Evolutionary conservation across 2,113 vertebrate genomes (phyloP).

Genomic region (Petromus typicus): DNA sequence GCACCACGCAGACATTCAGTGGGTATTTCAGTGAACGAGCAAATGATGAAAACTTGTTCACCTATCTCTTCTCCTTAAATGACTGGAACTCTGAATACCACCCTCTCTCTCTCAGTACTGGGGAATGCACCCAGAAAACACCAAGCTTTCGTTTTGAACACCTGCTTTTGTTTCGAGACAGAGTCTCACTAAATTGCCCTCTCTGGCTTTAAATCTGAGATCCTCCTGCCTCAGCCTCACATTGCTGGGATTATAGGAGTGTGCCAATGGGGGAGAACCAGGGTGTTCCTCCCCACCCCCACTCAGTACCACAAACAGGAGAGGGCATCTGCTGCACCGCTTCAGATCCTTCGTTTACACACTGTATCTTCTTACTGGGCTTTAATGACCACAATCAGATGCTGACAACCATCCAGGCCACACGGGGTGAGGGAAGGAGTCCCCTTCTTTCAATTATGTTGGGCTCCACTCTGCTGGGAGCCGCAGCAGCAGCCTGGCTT

Average conservation of each 20-base stretch:
- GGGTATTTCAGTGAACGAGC: not conserved
- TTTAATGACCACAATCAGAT: not conserved
- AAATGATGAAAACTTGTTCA: not conserved
- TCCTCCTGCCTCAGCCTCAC: not conserved
- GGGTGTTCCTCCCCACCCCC: not conserved
- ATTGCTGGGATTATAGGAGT: not conserved
- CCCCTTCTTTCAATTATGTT: not conserved
- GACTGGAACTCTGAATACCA: not conserved
- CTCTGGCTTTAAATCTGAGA: not conserved
- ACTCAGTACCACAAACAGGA: rapidly evolving
- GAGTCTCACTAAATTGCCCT: not conserved
- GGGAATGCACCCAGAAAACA: not conserved
- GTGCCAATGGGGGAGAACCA: not conserved
- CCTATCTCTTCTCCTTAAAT: not conserved
- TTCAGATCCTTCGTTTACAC: not conserved
- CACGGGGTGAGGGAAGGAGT: not conserved
- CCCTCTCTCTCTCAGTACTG: not conserved
- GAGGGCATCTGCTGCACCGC: not conserved
- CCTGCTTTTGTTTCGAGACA: not conserved
- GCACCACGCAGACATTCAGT: not conserved
- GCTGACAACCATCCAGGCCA: not conserved
- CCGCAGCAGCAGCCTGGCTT: not conserved
- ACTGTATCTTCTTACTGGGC: not conserved
- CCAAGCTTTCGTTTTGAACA: not conserved
- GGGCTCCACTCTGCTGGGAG: not conserved